Base-by-base conservation (phyloP, 35 echinoderm and acorn worm species). In the Lytechinus pictus region DNA sequence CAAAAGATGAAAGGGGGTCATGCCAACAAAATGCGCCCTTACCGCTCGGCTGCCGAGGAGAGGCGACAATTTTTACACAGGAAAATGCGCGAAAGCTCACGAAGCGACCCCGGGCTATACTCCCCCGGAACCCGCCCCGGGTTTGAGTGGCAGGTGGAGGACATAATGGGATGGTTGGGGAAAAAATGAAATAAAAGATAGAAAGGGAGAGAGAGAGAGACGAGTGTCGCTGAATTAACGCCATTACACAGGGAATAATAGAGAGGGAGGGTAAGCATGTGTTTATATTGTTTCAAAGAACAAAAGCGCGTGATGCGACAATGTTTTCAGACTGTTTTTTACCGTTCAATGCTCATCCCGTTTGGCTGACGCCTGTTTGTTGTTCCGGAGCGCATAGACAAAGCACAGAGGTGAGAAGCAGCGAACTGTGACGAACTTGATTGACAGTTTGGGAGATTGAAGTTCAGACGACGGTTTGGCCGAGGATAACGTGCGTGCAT, bases 301-400 rank as follows among this genome's bases (percentile, higher is more conserved):
- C 66, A 79, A 79, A 79, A 79, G n/a, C 66, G n/a, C 66, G 66
- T 79, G 66, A 79, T 79, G 66, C 66, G 66, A 79, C 66, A 79
- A 44, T 79, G 66, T 79, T 79, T 79, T 24, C 19, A 79, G 66
- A 79, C 66, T 16, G 66, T 8, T 79, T 79, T 79, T 24, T 79
- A 2, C 66, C 19, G 66, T 79, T 24, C 66, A 79, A 24, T 54
- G 88, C 52, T 90, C 88, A 52, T 90, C 88, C 88, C 52, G 88
- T 90, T 90, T 90, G 88, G 88, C 88, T 90, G 88, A 90, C 88
- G 88, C 88, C 88, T 52, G 88, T 90, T 13, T 52, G 88, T 52
- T 44, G 88, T 52, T 90, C 88, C 29, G 52, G 28, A 44, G 13
- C 29, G 88, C 29, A 27, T 90, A 90, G 88, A 90, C 88, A 90